Evolutionary conservation across 2,113 vertebrate genomes (phyloP).

Genomic region (Panurus biarmicus): DNA sequence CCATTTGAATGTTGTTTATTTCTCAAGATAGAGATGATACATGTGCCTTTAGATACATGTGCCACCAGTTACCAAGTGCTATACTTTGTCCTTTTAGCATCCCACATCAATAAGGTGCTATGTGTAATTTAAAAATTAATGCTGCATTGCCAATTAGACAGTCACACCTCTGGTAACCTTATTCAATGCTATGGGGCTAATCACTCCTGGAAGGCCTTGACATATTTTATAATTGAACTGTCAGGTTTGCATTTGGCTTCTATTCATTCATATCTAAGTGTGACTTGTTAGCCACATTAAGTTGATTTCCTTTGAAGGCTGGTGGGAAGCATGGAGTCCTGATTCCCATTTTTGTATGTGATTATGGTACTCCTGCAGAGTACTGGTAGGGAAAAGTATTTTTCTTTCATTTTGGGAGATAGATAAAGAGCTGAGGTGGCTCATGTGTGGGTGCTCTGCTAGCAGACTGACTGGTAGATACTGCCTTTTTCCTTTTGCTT

Average conservation of each 20-base stretch:
- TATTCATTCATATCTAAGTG: constrained; percentile 60
- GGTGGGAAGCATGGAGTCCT: constrained; percentile 26
- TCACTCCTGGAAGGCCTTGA: constrained; percentile 58
- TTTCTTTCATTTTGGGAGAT: too few species aligned
- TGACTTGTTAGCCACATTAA: constrained; percentile 69
- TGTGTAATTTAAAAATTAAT: constrained; percentile 63
- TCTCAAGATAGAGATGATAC: not conserved
- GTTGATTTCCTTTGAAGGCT: constrained; percentile 60
- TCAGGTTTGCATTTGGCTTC: constrained; percentile 57
- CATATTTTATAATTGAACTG: constrained; percentile 70
- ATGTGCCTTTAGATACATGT: not conserved
- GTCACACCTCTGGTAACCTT: constrained; percentile 54
- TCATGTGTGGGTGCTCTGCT: too few species aligned
- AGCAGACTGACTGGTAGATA: not conserved
- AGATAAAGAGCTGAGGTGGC: too few species aligned
- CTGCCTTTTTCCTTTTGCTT: not conserved
- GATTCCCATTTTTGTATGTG: constrained; percentile 10
- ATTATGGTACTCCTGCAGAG: constrained; percentile 16
- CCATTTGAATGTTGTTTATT: not conserved
- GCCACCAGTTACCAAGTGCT: not conserved
- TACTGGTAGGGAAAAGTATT: not conserved
- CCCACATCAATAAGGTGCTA: not conserved
- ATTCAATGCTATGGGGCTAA: constrained; percentile 54
- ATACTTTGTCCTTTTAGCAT: not conserved
- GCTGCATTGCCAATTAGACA: constrained; percentile 54